Evolutionary conservation across 2,113 vertebrate species (phyloP).

Genomic region (Okapia johnstoni): DNA sequence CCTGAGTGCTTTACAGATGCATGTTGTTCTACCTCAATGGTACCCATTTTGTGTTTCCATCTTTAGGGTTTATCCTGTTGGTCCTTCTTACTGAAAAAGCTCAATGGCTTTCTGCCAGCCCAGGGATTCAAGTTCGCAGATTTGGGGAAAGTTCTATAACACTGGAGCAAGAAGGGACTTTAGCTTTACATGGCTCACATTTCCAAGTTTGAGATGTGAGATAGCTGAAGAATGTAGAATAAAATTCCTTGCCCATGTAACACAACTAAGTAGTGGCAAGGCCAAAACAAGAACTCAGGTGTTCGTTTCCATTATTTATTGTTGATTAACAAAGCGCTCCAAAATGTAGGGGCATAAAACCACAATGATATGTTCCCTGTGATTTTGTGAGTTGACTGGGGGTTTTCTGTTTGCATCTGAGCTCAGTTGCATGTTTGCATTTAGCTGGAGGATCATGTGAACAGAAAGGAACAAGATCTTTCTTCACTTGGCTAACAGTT

Average conservation of each 20-base stretch:
- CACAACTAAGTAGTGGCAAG: neutral
- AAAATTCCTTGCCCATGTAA: neutral
- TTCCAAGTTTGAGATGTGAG: neutral
- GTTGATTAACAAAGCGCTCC: neutral
- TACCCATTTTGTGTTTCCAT: neutral
- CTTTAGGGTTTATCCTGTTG: neutral
- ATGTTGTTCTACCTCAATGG: neutral
- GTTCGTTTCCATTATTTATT: neutral
- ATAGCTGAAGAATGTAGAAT: neutral
- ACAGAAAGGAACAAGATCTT: neutral
- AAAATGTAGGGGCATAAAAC: neutral
- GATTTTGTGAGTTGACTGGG: neutral
- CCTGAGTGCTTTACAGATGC: neutral
- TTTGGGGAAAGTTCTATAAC: neutral
- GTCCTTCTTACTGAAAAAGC: neutral
- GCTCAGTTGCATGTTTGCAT: neutral
- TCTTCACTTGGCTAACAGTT: neutral
- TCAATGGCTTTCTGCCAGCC: neutral
- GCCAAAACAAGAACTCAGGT: neutral
- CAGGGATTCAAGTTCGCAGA: neutral
- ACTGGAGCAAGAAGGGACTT: neutral
- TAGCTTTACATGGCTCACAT: neutral
- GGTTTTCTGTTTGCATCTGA: neutral
- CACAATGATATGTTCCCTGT: neutral
- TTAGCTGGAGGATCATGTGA: neutral